phyloP scores from a whole-genome alignment of 2,113 vertebrate genomes.

The Pseudopodoces humilis region DNA sequence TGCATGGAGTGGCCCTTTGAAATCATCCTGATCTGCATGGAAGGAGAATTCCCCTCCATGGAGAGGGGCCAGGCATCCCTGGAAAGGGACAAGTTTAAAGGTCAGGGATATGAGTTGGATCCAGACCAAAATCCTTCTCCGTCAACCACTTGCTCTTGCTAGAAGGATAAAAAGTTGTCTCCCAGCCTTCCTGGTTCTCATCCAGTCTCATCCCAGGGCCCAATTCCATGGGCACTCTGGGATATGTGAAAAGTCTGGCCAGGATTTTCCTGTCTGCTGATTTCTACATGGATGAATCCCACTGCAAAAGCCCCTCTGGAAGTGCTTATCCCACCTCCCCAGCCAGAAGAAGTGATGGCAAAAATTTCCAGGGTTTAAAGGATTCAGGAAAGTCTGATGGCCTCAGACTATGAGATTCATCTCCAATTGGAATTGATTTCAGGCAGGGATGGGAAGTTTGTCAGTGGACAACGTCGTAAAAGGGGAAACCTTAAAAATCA shows the following conservation, averaged over 20 bases:
- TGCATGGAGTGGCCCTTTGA: not conserved
- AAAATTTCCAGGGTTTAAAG: not conserved
- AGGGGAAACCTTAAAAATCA: too few species aligned
- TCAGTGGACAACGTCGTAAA: fast-evolving
- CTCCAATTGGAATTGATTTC: not conserved
- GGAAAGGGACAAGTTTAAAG: slow-evolving; percentile 4
- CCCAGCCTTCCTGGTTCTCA: not conserved
- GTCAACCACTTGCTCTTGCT: not conserved
- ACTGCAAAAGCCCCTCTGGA: not conserved
- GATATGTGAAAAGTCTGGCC: fast-evolving
- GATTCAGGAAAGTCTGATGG: not conserved
- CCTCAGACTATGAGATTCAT: not conserved
- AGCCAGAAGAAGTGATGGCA: not conserved
- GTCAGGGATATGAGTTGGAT: not conserved
- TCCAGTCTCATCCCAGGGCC: not conserved
- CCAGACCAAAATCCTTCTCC: not conserved
- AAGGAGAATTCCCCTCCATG: not conserved
- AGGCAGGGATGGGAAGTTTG: not conserved
- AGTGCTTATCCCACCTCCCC: not conserved
- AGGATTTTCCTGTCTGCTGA: not conserved
- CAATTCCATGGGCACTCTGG: not conserved
- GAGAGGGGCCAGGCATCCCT: not conserved
- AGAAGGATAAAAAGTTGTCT: not conserved
- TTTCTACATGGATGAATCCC: not conserved
- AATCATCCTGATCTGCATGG: not conserved